Evolutionary conservation across 64 coral and sea anemone species (phyloP), one percentile per base, ranked within the genome.

Genomic region (Stichodactyla mertensii): DNA sequence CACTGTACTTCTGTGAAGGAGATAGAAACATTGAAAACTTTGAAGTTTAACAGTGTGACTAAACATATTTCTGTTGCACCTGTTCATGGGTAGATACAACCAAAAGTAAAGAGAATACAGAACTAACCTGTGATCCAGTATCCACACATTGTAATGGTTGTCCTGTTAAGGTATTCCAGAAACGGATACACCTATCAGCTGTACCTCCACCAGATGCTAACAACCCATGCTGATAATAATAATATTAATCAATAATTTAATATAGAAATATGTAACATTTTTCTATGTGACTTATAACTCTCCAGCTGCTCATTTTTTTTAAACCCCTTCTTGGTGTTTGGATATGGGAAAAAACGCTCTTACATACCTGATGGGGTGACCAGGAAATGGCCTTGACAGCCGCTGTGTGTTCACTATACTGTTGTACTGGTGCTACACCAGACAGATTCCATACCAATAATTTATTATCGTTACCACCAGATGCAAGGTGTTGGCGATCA

Each of bases 311-410:
- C 3, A 2, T 45, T 45, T 45, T 45, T 45, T 45, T 45, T 45
- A 45, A 45, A 45, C 1, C 36, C 36, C 36, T 45, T 45, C 36
- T 45, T 2, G 0, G 36, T 0, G 36, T 45, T 45, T 45, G 36
- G 36, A 45, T 45, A 45, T 45, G 1, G 36, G 36, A 45, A 2
- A 45, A 45, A 2, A 45, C 36, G 3, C 36, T 45, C 28, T 45
- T 45, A 45, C 12, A 26, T 82, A 99, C 97, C 93, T 99, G 97
- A 90, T 99, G 97, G 10, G 97, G 97, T 6, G 97, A 99, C 97
- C 97, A 99, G 8, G 97, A 89, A 51, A 99, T 99, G 27, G 97
- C 97, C 79, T 99, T 99, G 51, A 99, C 97, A 27, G 97, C 97
- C 19, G 97, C 97, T 57, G 97, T 95, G 85, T 99, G 97, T 80